A percentile compares a stretch with the other conserved stretches of the same genome.
phyloP scores from a whole-genome alignment of 2,797 vertebrate genomes.

The Thaleichthys pacificus region DNA sequence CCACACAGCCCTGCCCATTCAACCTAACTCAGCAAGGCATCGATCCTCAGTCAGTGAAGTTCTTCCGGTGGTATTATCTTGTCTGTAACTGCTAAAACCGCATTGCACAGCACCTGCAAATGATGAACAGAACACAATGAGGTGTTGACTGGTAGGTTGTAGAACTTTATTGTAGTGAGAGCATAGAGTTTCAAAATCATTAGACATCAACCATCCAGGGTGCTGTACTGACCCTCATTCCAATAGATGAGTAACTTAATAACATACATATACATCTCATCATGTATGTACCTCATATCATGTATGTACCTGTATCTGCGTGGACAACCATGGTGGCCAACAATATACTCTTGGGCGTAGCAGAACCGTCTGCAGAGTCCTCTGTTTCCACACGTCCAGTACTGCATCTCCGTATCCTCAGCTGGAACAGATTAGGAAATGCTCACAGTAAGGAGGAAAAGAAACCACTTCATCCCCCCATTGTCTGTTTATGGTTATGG shows the following conservation, averaged over 20 bases:
- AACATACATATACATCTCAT: not conserved
- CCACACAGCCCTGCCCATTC: not conserved
- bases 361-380: slow-evolving; percentile 77
- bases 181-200: not conserved
- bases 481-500: not conserved
- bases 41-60: slow-evolving; percentile 18
- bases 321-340: slow-evolving; percentile 74
- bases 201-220: not conserved
- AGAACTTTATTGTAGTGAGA: not conserved
- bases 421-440: slow-evolving; percentile 42
- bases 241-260: not conserved
- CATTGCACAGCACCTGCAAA: slow-evolving; percentile 74
- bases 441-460: not conserved
- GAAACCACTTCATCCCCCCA: not conserved
- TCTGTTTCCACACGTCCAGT: slow-evolving; percentile 71
- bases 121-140: slow-evolving; percentile 25
- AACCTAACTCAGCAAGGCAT: slow-evolving; percentile 1
- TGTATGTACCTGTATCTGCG: slow-evolving; percentile 69
- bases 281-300: not conserved
- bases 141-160: not conserved
- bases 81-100: slow-evolving; percentile 53
- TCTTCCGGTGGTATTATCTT: slow-evolving; percentile 28
- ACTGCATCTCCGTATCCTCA: slow-evolving; percentile 58
- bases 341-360: slow-evolving; percentile 70
- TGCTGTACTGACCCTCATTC: not conserved